These are phyloP conservation scores for Agrotis segetum DNA, from an alignment of 2,888 invertebrate genomes.

Conservation along the genomic window DNA sequence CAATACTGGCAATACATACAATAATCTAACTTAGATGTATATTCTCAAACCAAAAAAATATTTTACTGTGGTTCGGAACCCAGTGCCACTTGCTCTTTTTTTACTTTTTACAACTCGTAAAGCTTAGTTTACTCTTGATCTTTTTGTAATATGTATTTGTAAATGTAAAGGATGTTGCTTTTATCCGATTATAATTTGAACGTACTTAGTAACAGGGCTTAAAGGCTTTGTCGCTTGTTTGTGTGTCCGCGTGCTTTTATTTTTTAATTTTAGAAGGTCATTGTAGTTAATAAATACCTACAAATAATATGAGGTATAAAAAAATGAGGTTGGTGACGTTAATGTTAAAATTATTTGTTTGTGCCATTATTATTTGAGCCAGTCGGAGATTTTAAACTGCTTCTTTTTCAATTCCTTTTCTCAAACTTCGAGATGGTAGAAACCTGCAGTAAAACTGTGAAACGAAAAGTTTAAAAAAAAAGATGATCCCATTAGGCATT, in stretches of 20 bases:
- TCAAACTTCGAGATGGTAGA: not conserved
- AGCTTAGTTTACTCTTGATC: constrained; percentile 31
- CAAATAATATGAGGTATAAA: too few relatives aligned
- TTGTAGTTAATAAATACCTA: too few relatives aligned
- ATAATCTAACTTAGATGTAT: too few relatives aligned
- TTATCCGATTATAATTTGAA: constrained; percentile 57
- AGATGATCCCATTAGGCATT: too few relatives aligned
- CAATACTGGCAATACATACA: too few relatives aligned
- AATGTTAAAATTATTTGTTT: not conserved
- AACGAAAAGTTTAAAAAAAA: too few relatives aligned
- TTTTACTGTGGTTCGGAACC: too few relatives aligned
- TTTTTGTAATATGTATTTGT: constrained; percentile 40
- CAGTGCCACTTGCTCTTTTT: not conserved
- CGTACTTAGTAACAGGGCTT: constrained; percentile 26
- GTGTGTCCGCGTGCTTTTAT: not conserved
- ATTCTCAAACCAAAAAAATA: too few relatives aligned
- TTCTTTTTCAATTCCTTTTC: not conserved
- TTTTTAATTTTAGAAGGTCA: constrained; percentile 9
- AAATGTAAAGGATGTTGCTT: constrained; percentile 26
- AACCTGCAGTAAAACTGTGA: too few relatives aligned
- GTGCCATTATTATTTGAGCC: not conserved
- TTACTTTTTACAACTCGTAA: constrained; percentile 24
- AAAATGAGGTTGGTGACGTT: not conserved
- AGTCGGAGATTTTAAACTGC: not conserved
- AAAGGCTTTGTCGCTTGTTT: constrained; percentile 3